Conservation (phyloP, 2,888 invertebrate species). For the Antheraea yamamai region DNA sequence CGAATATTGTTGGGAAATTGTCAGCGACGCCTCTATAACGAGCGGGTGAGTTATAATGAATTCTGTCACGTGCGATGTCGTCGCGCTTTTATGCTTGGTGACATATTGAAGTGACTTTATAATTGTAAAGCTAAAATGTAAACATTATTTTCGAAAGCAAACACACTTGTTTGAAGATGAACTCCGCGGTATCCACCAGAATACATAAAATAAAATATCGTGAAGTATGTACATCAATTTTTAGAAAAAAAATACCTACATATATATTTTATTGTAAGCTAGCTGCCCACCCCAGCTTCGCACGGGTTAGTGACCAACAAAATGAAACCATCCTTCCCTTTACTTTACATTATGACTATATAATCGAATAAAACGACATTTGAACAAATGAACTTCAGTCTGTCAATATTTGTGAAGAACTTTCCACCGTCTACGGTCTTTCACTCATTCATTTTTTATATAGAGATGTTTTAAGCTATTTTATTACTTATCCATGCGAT, state of each 20-base stretch:
- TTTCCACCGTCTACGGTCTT: too few species aligned
- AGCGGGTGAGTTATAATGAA: constrained; percentile 36
- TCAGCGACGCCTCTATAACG: constrained; percentile 19
- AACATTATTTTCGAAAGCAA: constrained; percentile 62
- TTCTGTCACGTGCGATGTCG: constrained; percentile 29
- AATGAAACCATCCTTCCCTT: too few species aligned
- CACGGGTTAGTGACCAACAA: too few species aligned
- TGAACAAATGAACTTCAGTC: too few species aligned
- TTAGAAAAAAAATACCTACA: neutral
- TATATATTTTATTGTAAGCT: neutral
- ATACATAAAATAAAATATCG: constrained; percentile 17
- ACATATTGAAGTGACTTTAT: constrained; percentile 45
- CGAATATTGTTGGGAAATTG: constrained; percentile 27
- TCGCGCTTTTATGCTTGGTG: constrained; percentile 28
- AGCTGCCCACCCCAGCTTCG: too few species aligned
- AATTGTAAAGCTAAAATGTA: constrained; percentile 59
- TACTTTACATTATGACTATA: too few species aligned
- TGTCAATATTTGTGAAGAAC: too few species aligned
- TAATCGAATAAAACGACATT: too few species aligned
- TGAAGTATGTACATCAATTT: neutral
- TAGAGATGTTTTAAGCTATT: too few species aligned
- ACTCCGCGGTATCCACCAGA: constrained; percentile 38
- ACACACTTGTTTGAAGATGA: constrained; percentile 53
- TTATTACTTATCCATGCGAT: too few species aligned
- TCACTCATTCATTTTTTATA: too few species aligned